Base-by-base conservation (phyloP, 1,140 invertebrate genomes). In the Aphaenogaster floridana region DNA sequence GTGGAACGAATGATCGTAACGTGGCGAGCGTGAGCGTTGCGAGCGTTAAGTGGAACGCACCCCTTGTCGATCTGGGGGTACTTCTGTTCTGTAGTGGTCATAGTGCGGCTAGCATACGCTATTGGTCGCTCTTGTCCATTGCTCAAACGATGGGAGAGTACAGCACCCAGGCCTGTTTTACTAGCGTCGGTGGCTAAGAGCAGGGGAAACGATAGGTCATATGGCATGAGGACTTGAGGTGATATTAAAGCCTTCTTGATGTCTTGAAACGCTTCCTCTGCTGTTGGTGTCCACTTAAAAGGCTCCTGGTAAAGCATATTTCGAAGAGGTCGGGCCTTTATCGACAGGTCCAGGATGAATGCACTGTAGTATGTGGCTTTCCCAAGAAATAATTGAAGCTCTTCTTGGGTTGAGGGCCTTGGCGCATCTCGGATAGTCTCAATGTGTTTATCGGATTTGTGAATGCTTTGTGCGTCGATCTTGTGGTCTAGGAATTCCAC, bases 251-350 rank as follows among this genome's bases (percentile, higher is more conserved):
- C 4, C 6, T 5, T n/a, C 52, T 54, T 54, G 15, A 7, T 54
- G 1, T 52, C 50, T 13, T 52, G 13, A 5, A 52, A 54, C 6
- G 34, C 28, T 63, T 63, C 15, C 13, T 34, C n/a, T 11, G 39
- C 39, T 2, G 64, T 34, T n/a, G 42, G 3, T 9, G 96, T 90
- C 3, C 93, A 90, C 21, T 93, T 90, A 21, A 95, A 96, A 2
- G 90, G 0, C 36, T 45, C 91, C 74, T 2, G 91, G 13, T 57
- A 45, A 3, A 88, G 28, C 61, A 86, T 86, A 13, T 80, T 15
- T 28, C 83, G 50, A 48, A 21, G 21, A 21, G 21, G 21, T 21
- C 21, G 21, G 21, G 21, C 0, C 21, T 21, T 21, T 21, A 0
- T 21, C 21, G 21, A 21, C 21, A 21, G 21, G 21, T 86, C 36